phyloP scores from a whole-genome alignment of 2,113 vertebrate genomes.

The Neoarius graeffei region DNA sequence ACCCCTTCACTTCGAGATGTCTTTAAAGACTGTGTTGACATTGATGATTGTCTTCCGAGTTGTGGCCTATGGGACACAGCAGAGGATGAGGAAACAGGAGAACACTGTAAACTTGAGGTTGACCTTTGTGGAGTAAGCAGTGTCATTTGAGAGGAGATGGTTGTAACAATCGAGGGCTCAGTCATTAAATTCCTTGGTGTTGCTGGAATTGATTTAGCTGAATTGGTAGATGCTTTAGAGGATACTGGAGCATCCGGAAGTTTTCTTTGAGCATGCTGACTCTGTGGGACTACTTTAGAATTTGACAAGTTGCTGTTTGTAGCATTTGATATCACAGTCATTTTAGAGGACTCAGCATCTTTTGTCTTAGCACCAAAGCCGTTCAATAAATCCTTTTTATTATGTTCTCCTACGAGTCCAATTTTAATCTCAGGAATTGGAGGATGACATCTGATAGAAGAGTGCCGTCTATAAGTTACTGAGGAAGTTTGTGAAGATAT shows the following conservation, averaged over 20 bases:
- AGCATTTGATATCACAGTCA: slow-evolving; percentile 43
- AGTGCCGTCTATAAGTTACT: slow-evolving; percentile 58
- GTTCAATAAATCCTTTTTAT: background rate
- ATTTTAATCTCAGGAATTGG: slow-evolving; percentile 70
- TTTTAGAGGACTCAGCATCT: slow-evolving; percentile 59
- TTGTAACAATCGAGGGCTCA: background rate
- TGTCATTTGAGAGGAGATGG: slow-evolving; percentile 24
- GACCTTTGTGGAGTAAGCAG: slow-evolving; percentile 33
- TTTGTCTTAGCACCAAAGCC: slow-evolving; percentile 68
- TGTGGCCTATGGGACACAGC: slow-evolving; percentile 50
- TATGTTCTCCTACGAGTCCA: slow-evolving; percentile 59
- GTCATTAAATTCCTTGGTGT: slow-evolving; percentile 19
- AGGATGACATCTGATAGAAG: slow-evolving; percentile 38
- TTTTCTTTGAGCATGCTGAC: slow-evolving; percentile 44
- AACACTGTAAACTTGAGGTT: slow-evolving; percentile 26
- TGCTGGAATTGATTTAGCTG: slow-evolving; percentile 56
- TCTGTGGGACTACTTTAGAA: slow-evolving; percentile 55
- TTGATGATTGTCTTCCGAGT: slow-evolving; percentile 63
- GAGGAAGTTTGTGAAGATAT: slow-evolving; percentile 49
- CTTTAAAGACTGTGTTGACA: slow-evolving; percentile 49
- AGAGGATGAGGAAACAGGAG: slow-evolving; percentile 15
- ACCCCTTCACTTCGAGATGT: background rate
- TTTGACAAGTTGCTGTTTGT: background rate
- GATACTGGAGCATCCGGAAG: slow-evolving; percentile 46
- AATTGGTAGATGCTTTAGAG: slow-evolving; percentile 42